Evolutionary conservation across 2,888 invertebrate genomes (phyloP), one percentile per base, ranked within the genome.

Genomic region (Tetramorium bicarinatum): DNA sequence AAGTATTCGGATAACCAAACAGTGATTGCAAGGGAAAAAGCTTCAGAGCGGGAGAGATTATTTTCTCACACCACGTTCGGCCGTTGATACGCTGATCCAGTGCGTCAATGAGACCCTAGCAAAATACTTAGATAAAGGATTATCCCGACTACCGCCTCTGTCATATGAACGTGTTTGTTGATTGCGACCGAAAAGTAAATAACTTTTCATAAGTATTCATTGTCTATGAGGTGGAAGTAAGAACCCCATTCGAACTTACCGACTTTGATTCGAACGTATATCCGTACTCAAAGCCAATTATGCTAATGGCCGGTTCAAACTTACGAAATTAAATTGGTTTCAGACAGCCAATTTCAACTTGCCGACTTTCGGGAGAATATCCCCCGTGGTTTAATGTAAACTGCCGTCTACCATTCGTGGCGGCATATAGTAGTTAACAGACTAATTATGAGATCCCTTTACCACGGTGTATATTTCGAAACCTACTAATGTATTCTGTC

Each of bases 291-390:
- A 87, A 80, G 85, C 76, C 87, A 89, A 93, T 92, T 92, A 91
- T 89, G 88, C 86, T 91, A 92, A 92, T 91, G 88, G 90, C 81
- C 72, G 83, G 82, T 84, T 86, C 72, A 85, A 91, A 91, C 88
- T 91, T 88, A 64, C 47, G 79, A 88, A 93, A 92, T 91, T 85
- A 91, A 88, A 92, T 92, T 90, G 85, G 86, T 85, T 88, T 81
- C 80, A 84, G 87, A 88, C 83, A 86, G 84, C 84, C 87, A 88
- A 90, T 92, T 91, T 88, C 83, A 88, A 89, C 86, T 89, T 87
- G 86, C 77, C 75, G 89, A 90, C 89, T 91, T 90, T 86, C 82
- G 67, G 66, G 66, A 85, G 87, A 87, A 83, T 88, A 88, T 80
- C 86, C 83, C 72, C 84, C 84, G 75, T 84, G 83, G 89, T 88